These are phyloP conservation scores for Echinometra lucunter DNA, from an alignment of 53 echinoderm and acorn worm species.

Conservation along the genomic window DNA sequence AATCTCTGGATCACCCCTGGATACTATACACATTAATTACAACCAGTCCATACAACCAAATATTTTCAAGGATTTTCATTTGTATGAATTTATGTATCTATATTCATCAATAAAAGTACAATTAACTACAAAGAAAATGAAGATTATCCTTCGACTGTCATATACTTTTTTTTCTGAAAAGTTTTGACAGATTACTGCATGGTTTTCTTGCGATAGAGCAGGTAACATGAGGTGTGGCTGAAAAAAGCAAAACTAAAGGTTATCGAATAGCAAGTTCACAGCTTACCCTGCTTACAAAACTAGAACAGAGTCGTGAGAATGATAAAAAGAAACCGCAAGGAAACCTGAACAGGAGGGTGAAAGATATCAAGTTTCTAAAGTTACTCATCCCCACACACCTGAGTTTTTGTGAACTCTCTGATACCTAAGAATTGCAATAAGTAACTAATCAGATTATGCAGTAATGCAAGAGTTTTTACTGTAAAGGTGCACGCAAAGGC, in stretches of 20 bases:
- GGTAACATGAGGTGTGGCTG: neutral
- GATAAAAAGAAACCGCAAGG: neutral
- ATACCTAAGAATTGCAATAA: constrained; percentile 5
- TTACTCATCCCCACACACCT: constrained; percentile 48
- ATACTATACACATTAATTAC: neutral
- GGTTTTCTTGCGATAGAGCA: neutral
- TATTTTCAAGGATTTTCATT: no score
- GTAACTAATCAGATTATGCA: neutral
- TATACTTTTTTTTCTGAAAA: neutral
- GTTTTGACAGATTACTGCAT: neutral
- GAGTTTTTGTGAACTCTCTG: neutral
- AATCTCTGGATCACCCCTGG: neutral
- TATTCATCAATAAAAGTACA: no score
- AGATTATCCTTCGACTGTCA: neutral
- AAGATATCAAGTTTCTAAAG: constrained; percentile 26
- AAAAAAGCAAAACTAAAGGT: neutral
- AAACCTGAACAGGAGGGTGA: constrained; percentile 8
- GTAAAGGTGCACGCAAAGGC: neutral
- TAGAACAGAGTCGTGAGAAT: neutral
- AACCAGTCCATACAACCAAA: neutral
- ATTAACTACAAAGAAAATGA: no score
- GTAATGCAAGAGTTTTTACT: neutral
- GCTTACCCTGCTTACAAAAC: constrained; percentile 8
- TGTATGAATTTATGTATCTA: no score
- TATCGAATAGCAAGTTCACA: neutral